These are phyloP conservation scores for Campylomormyrus numenius DNA, from an alignment of 2,113 vertebrate genomes.

Conservation along the genomic window DNA sequence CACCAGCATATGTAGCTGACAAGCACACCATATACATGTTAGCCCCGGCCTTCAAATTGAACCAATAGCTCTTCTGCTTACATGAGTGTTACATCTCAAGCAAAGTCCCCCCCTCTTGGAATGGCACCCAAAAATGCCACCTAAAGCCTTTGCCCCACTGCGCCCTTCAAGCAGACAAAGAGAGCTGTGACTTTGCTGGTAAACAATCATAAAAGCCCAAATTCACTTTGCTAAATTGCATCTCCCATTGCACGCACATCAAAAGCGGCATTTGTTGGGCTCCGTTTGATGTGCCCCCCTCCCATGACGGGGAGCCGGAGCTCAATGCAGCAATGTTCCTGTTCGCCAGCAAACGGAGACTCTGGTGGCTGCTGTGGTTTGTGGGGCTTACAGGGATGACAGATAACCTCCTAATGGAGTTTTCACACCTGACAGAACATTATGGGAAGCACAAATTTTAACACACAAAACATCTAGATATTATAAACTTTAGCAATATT, in stretches of 20 bases:
- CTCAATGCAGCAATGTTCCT: neutral
- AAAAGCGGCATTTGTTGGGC: neutral
- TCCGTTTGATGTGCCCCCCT: slow-evolving; percentile 19
- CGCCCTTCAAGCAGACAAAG: neutral
- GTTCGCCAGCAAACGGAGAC: neutral
- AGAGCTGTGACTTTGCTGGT: neutral
- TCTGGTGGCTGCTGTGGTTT: neutral
- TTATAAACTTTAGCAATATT: neutral
- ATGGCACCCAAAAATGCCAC: neutral
- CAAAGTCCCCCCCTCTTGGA: neutral
- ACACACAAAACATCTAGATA: neutral
- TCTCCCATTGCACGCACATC: neutral
- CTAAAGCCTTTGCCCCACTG: neutral
- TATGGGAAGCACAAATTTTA: neutral
- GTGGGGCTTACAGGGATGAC: neutral
- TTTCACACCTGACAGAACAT: neutral
- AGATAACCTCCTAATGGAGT: neutral
- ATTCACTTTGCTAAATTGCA: slow-evolving; percentile 9
- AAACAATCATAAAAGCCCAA: neutral
- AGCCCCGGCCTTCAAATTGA: neutral
- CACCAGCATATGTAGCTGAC: neutral
- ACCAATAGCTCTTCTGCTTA: neutral
- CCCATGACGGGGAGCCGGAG: neutral
- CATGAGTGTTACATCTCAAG: neutral
- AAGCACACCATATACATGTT: neutral